These are phyloP conservation scores for Torymus tubicola DNA, from an alignment of 2,888 invertebrate genomes.

Conservation along the genomic window DNA sequence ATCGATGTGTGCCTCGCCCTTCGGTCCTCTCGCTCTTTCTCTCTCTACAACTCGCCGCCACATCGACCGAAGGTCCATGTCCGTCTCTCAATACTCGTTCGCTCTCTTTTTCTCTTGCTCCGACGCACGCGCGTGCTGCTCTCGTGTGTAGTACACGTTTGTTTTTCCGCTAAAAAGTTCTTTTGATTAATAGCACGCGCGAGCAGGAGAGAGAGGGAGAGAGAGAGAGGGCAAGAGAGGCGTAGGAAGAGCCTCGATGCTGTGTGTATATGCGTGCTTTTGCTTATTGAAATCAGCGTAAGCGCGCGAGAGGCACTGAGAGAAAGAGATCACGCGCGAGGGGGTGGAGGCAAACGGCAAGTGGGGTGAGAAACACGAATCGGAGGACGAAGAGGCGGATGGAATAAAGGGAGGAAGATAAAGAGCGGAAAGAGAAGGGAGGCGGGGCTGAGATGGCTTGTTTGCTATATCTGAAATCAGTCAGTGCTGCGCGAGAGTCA, in stretches of 20 bases:
- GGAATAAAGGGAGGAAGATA: too few species aligned
- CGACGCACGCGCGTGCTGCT: constrained; percentile 28
- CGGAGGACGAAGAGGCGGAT: not conserved
- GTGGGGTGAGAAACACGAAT: too few species aligned
- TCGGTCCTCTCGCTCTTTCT: constrained; percentile 37
- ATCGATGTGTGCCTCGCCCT: constrained; percentile 45
- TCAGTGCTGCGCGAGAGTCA: not conserved
- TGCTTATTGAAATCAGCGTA: too few species aligned
- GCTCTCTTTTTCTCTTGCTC: constrained; percentile 21
- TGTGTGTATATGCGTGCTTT: too few species aligned
- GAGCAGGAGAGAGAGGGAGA: constrained; percentile 17
- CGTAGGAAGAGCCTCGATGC: not conserved
- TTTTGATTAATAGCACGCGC: constrained; percentile 72
- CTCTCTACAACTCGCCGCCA: not conserved
- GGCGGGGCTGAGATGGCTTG: too few species aligned
- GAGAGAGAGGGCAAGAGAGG: constrained; percentile 21
- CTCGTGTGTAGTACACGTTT: constrained; percentile 52
- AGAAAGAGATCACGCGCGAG: too few species aligned
- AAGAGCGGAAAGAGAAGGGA: too few species aligned
- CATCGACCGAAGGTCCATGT: constrained; percentile 20
- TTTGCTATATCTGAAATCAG: constrained; percentile 31
- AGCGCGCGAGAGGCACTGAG: too few species aligned
- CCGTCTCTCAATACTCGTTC: constrained; percentile 2
- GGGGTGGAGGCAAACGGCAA: too few species aligned
- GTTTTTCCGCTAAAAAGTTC: constrained; percentile 64